Conservation (phyloP, 2,888 invertebrate species). For the Pristionchus fissidentatus region DNA sequence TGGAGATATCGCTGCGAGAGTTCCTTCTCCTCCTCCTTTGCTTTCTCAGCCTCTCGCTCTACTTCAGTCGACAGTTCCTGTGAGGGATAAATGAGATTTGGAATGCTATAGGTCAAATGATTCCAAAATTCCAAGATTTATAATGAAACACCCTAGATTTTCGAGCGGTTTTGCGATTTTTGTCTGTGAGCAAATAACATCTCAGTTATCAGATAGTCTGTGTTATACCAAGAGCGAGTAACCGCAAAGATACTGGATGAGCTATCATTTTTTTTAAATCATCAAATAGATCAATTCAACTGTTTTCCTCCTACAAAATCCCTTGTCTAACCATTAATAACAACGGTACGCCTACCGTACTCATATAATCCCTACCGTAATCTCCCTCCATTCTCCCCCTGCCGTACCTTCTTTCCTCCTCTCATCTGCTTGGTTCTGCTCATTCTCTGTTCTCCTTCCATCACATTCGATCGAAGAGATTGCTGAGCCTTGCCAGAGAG, state of each 20-base stretch:
- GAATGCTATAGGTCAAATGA: not conserved
- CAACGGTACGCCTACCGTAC: not conserved
- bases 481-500: slow-evolving; percentile 63
- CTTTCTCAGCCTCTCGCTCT: slow-evolving; percentile 54
- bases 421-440: not conserved
- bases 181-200: no score
- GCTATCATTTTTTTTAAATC: no score
- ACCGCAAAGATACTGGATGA: no score
- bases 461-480: slow-evolving; percentile 54
- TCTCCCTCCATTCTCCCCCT: not conserved
- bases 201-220: no score
- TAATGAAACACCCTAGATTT: not conserved
- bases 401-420: not conserved
- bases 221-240: no score
- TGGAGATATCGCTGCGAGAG: slow-evolving; percentile 61
- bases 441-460: slow-evolving; percentile 43
- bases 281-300: not conserved
- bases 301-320: not conserved
- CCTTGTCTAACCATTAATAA: no score
- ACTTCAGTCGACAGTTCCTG: slow-evolving; percentile 58
- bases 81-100: not conserved
- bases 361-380: not conserved
- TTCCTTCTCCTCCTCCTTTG: slow-evolving; percentile 62
- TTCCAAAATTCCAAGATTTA: not conserved
- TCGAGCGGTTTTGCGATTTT: no score